These are phyloP conservation scores for Zygaena filipendulae DNA, from an alignment of 2,888 invertebrate species.

Conservation along the genomic window DNA sequence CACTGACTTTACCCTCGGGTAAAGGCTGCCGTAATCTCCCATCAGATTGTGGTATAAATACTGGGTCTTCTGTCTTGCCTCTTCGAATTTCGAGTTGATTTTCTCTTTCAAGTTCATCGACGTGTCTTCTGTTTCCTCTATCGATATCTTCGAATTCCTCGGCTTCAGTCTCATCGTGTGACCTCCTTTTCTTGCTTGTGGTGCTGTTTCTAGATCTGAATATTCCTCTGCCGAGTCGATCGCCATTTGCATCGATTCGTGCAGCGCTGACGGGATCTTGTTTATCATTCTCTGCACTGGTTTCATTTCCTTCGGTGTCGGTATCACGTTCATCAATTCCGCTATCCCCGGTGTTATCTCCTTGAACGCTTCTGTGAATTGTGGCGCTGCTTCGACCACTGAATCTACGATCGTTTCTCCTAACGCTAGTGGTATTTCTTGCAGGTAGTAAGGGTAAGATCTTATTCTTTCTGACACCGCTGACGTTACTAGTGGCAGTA, in stretches of 20 bases:
- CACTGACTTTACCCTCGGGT: slow-evolving; percentile 28
- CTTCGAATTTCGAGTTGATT: slow-evolving; percentile 38
- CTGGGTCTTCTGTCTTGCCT: slow-evolving; percentile 47
- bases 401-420: slow-evolving; percentile 57
- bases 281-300: slow-evolving; percentile 47
- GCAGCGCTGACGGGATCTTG: slow-evolving; percentile 45
- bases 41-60: slow-evolving; percentile 43
- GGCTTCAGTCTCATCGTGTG: slow-evolving; percentile 13
- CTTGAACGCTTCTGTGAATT: slow-evolving; percentile 50
- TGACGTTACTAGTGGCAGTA: slow-evolving; percentile 50
- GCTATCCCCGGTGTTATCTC: slow-evolving; percentile 58
- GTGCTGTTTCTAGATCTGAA: slow-evolving; percentile 21
- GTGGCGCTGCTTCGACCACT: slow-evolving; percentile 54
- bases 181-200: no score
- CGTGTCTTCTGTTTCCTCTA: slow-evolving; percentile 26
- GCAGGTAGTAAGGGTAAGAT: slow-evolving; percentile 56
- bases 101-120: slow-evolving; percentile 31
- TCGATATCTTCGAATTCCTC: slow-evolving; percentile 24
- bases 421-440: slow-evolving; percentile 57
- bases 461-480: slow-evolving; percentile 54
- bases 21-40: slow-evolving; percentile 42
- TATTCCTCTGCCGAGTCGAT: slow-evolving; percentile 30
- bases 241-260: slow-evolving; percentile 52
- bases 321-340: slow-evolving; percentile 53
- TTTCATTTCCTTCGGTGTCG: slow-evolving; percentile 32